Evolutionary conservation across 2,113 vertebrate species (phyloP), one percentile per base, ranked within the genome.

Genomic region (Callionymus lyra): DNA sequence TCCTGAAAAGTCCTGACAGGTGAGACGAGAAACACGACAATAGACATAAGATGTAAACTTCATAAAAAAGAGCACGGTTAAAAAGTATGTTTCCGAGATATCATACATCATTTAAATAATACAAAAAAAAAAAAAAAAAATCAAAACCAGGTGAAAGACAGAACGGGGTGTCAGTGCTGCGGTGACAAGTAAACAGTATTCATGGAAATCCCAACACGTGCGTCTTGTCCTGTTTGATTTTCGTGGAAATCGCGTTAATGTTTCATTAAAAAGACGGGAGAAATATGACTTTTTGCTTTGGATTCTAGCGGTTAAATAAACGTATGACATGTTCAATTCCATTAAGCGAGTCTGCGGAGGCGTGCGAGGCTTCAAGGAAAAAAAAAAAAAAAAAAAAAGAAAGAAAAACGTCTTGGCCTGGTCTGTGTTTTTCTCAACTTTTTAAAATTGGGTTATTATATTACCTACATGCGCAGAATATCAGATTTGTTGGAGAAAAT

Each of bases 21-120:
- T 47, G 53, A 42, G 31, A 42, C 10, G 9, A 15, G 65, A 65
- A 70, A 70, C 59, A 63, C 56, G 70, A 68, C 53, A 66, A 72
- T 12, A 68, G 56, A 77, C 59, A 70, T 45, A 70, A 72, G 45
- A 39, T 59, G 66, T 70, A 52, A 58, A 72, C 59, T 68, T 71
- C 77, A 81, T 73, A 77, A 70, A 77, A 70, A 66, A 53, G 50
- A 61, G 60, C 65, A 59, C 64, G 52, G 68, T 47, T n/a, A n/a
- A 54, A 47, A 47, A 59, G 63, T 63, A 74, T 41, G 44, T 32
- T 62, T 79, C 74, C 67, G 65, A 62, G 62, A 69, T 76, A 81
- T 66, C 65, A 77, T 81, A 81, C 73, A 73, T n/a, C 47, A 54
- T 59, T 43, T 81, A 70, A 70, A 76, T 79, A 74, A 78, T 72